Evolutionary conservation across 2,797 vertebrate genomes (phyloP), one percentile per base, ranked within the genome.

Genomic region (Bradypus variegatus): DNA sequence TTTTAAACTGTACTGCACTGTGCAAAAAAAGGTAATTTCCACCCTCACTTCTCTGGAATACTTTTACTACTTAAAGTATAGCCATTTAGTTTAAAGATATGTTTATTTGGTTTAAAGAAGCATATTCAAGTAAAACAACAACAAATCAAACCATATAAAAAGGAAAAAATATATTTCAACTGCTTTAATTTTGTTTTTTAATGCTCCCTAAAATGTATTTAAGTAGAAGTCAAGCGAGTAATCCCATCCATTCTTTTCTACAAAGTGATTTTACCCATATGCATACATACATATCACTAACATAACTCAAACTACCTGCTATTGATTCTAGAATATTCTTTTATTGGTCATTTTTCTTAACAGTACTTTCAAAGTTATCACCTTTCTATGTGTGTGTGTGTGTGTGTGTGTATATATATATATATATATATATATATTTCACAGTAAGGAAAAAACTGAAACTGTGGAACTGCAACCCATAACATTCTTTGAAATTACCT

Each of bases 151-250:
- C 31, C 19, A 62, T 38, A 36, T 73, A 58, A 86, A 91, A 38
- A 6, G 12, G 78, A 58, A 36, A 69, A 73, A 15, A 73, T 45
- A 48, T 81, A 73, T 53, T 94, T 87, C 58, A 88, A 55, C 23
- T 82, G 21, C 83, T 90, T 88, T 86, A 41, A 50, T 77, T 86
- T 67, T 88, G 33, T 88, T 86, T 88, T 88, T 45, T 81, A 8
- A 94, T 72, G 8, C 79, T 76, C 53, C 79, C 87, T 84, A 87
- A 86, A 91, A 76, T 78, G 64, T 78, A 82, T 16, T 77, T 69
- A 83, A 65, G 16, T 55, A 86, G 84, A 90, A 89, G 67, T 76
- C 25, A 93, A 93, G 21, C 38, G 29, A 90, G 33, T n/a, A 89
- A 89, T 48, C 31, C 12, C 48, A 64, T 60, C 45, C 50, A 87